Evolutionary conservation across 2,888 invertebrate species (phyloP).

Genomic region (Ethmia dodecea): DNA sequence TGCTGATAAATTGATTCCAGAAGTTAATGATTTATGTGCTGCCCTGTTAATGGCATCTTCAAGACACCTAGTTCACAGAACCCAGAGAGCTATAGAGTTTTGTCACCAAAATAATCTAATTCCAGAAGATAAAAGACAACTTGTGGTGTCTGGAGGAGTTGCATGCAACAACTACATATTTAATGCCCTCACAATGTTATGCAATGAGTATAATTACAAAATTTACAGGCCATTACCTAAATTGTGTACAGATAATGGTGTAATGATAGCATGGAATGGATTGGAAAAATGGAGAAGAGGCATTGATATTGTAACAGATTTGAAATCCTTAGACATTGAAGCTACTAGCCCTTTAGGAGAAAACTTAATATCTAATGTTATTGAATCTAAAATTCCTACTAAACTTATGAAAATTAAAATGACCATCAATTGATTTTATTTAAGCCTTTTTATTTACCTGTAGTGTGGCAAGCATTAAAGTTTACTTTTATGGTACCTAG

Average conservation of each 20-base stretch:
- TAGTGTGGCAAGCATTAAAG: too few species aligned
- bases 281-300: constrained; percentile 84
- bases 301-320: constrained; percentile 72
- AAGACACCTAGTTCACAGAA: constrained; percentile 88
- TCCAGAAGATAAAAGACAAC: constrained; percentile 75
- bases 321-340: constrained; percentile 80
- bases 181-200: constrained; percentile 82
- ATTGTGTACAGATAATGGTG: constrained; percentile 97
- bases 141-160: constrained; percentile 96
- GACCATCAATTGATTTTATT: too few species aligned
- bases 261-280: constrained; percentile 99
- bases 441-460: too few species aligned
- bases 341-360: constrained; percentile 81
- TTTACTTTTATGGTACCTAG: too few species aligned
- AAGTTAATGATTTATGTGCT: constrained; percentile 90
- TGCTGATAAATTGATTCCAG: constrained; percentile 85
- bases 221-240: constrained; percentile 87
- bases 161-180: constrained; percentile 94
- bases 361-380: constrained; percentile 78
- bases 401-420: constrained; percentile 58
- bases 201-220: constrained; percentile 80
- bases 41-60: constrained; percentile 85
- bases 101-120: constrained; percentile 80
- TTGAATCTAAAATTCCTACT: constrained; percentile 66
- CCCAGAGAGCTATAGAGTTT: constrained; percentile 92